These are phyloP conservation scores for Myotis yumanensis DNA, from an alignment of 2,113 vertebrate genomes.

Conservation along the genomic window DNA sequence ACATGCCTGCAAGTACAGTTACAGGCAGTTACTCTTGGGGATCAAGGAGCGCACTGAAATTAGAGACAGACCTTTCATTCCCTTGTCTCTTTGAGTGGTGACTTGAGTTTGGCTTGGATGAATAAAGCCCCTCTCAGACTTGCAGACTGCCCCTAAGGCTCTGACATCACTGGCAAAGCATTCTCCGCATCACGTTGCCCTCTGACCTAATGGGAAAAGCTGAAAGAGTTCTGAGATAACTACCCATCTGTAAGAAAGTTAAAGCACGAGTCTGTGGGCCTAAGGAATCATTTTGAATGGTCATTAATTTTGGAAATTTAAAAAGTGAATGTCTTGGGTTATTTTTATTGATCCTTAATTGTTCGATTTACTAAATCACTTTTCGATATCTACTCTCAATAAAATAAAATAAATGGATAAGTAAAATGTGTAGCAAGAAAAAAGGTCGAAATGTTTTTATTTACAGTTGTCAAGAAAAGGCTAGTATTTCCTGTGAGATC, in stretches of 20 bases:
- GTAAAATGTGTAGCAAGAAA: not conserved
- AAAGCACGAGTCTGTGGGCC: not conserved
- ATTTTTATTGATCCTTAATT: constrained; percentile 13
- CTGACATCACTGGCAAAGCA: constrained; percentile 50
- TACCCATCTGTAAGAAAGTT: constrained; percentile 33
- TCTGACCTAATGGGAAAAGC: constrained; percentile 38
- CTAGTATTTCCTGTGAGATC: not conserved
- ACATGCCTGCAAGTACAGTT: not conserved
- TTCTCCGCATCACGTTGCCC: not conserved
- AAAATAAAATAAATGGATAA: not conserved
- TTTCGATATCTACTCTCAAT: not conserved
- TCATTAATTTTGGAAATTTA: not conserved
- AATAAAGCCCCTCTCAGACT: constrained; percentile 55
- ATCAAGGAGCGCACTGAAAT: constrained; percentile 16
- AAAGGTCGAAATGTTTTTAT: not conserved
- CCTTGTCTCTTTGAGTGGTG: not conserved
- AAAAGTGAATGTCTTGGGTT: not conserved
- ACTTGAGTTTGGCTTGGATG: not conserved
- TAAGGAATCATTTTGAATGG: not conserved
- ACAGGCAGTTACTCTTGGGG: not conserved
- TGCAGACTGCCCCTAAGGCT: constrained; percentile 33
- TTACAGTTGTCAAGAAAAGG: not conserved
- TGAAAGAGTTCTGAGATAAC: constrained; percentile 36
- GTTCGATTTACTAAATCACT: not conserved
- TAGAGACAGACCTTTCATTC: constrained; percentile 5